Evolutionary conservation across 1,140 invertebrate species (phyloP).

Genomic region (Geopemphigus sp.): DNA sequence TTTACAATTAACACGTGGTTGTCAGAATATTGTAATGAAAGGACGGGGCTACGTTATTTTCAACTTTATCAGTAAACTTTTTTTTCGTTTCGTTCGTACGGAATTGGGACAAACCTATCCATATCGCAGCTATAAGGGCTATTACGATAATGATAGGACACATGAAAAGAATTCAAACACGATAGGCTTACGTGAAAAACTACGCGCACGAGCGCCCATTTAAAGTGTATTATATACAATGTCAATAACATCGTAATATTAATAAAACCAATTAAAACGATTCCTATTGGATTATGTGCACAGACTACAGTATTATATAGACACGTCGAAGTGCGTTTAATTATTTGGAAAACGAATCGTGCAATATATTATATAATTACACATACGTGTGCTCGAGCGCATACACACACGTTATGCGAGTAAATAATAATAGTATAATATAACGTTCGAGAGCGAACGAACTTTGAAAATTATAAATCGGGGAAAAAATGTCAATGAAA

Average conservation of each 20-base stretch:
- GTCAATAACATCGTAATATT: background rate
- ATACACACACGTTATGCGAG: too few relatives aligned
- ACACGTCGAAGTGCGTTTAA: background rate
- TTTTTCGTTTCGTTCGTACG: background rate
- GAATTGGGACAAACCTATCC: constrained; percentile 33
- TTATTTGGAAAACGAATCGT: background rate
- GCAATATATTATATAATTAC: background rate
- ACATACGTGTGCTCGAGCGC: too few relatives aligned
- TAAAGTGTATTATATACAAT: background rate
- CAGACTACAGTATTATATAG: too few relatives aligned
- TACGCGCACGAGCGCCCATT: background rate
- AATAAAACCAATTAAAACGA: background rate
- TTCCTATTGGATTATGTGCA: background rate
- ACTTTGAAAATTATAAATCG: background rate
- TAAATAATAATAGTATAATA: too few relatives aligned
- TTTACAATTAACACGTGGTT: constrained; percentile 36
- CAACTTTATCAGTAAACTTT: constrained; percentile 29
- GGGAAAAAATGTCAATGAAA: background rate
- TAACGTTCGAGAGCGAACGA: background rate
- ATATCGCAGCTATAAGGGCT: background rate
- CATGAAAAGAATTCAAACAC: background rate
- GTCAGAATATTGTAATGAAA: background rate
- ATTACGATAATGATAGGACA: constrained; percentile 3
- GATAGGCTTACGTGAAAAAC: constrained; percentile 4
- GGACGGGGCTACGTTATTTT: constrained; percentile 11